Evolutionary conservation across 2,797 vertebrate genomes (phyloP).

Genomic region (Paramormyrops hopkinsi): DNA sequence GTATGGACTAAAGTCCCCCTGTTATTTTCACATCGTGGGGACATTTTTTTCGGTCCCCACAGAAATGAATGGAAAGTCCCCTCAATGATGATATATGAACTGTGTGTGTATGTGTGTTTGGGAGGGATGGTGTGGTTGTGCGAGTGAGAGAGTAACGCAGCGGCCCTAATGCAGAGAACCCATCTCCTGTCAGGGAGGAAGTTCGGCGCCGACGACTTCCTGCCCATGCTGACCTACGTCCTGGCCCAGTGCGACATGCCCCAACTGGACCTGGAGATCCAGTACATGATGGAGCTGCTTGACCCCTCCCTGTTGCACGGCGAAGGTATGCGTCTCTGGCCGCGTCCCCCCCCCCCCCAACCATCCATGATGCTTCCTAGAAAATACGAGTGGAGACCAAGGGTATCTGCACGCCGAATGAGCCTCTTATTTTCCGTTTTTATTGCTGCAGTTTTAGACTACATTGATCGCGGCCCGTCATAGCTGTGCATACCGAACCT

Average conservation of each 20-base stretch:
- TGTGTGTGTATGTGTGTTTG: not conserved
- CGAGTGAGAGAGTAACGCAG: not conserved
- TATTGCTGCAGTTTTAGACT: not conserved
- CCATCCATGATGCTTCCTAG: not conserved
- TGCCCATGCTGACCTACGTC: constrained; percentile 90
- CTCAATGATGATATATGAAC: not conserved
- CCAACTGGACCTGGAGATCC: constrained; percentile 84
- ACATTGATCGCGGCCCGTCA: not conserved
- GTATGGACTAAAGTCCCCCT: not conserved
- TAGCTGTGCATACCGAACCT: not conserved
- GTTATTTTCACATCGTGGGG: not conserved
- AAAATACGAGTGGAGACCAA: not conserved
- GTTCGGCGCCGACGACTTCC: constrained; percentile 93
- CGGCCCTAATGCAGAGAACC: constrained; percentile 15
- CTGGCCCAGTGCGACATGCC: constrained; percentile 93
- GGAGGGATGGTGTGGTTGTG: not conserved
- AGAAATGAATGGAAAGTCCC: not conserved
- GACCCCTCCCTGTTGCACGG: constrained; percentile 87
- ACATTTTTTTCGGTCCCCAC: not conserved
- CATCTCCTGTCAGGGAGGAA: constrained; percentile 69
- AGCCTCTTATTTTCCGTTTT: not conserved
- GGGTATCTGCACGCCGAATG: not conserved
- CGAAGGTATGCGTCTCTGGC: constrained; percentile 69
- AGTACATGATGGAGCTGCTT: constrained; percentile 96
- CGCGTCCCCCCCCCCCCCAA: not conserved